Evolutionary conservation across 2,888 invertebrate species (phyloP).

Genomic region (Myathropa florea): DNA sequence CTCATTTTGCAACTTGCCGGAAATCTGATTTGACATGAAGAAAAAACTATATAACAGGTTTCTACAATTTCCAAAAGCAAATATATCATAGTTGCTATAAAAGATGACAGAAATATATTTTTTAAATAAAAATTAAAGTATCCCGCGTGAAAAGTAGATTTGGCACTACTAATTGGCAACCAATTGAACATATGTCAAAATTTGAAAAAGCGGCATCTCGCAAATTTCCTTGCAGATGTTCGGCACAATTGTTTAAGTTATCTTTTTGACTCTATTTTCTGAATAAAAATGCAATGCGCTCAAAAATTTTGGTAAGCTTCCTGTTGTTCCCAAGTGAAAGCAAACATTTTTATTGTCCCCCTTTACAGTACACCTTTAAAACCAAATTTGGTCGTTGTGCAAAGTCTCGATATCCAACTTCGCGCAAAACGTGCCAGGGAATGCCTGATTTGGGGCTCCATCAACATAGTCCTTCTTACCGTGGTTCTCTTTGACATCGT

Average conservation of each 20-base stretch:
- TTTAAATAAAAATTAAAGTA: too few species aligned
- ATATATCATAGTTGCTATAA: too few species aligned
- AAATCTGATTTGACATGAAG: too few species aligned
- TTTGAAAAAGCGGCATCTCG: constrained; percentile 45
- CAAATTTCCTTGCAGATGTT: background rate
- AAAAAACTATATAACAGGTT: too few species aligned
- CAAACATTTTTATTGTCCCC: background rate
- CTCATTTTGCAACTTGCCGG: too few species aligned
- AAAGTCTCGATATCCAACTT: constrained; percentile 75
- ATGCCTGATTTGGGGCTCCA: constrained; percentile 77
- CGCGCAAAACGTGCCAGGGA: constrained; percentile 74
- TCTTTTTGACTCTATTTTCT: background rate
- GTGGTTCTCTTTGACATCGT: constrained; percentile 76
- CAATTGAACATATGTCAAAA: background rate
- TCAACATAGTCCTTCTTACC: constrained; percentile 76
- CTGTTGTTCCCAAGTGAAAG: background rate
- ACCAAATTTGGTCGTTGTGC: constrained; percentile 73
- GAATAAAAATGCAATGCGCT: constrained; percentile 47
- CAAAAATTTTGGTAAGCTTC: constrained; percentile 47
- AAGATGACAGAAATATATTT: too few species aligned
- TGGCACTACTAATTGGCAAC: background rate
- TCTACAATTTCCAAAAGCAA: too few species aligned
- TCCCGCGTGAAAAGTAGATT: background rate
- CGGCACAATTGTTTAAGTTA: background rate
- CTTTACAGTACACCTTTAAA: constrained; percentile 74